Percentiles rank a stretch among this genome's conserved stretches.
These are phyloP conservation scores for Ahaetulla prasina DNA, from an alignment of 2,113 vertebrate genomes.

Conservation along the genomic window DNA sequence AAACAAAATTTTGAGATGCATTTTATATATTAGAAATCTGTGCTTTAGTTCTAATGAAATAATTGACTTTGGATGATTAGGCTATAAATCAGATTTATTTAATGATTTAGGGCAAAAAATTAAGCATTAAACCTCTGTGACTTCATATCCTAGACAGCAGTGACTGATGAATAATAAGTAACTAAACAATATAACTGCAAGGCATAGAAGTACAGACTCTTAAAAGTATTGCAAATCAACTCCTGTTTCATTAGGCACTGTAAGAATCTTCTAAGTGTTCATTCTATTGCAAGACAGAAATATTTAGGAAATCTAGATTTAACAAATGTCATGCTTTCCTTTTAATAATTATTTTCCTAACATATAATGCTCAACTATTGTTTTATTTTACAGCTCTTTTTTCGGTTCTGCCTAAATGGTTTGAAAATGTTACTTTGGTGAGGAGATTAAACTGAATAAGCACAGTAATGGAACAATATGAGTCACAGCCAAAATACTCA, in stretches of 20 bases:
- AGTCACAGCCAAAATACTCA: neutral
- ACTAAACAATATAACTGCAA: conserved; percentile 35
- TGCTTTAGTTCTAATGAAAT: conserved; percentile 7
- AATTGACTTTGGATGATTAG: conserved; percentile 18
- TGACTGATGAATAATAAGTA: conserved; percentile 5
- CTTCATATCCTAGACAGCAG: conserved; percentile 6
- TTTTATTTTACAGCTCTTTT: neutral
- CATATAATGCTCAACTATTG: neutral
- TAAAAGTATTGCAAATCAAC: conserved; percentile 17
- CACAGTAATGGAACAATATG: neutral
- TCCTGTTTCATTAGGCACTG: neutral
- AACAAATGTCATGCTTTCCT: neutral
- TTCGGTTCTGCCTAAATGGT: neutral
- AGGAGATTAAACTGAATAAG: neutral
- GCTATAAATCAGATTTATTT: conserved; percentile 1
- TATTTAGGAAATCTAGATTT: conserved; percentile 30
- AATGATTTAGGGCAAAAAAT: conserved; percentile 8
- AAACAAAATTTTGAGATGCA: neutral
- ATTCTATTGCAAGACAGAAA: conserved; percentile 31
- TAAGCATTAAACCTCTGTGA: neutral
- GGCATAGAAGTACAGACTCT: conserved; percentile 41
- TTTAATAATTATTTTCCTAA: neutral
- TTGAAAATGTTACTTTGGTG: neutral
- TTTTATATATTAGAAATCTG: conserved; percentile 3
- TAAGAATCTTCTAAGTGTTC: neutral